phyloP scores from a whole-genome alignment of 2,797 vertebrate genomes.

The Sebastes vulpes region DNA sequence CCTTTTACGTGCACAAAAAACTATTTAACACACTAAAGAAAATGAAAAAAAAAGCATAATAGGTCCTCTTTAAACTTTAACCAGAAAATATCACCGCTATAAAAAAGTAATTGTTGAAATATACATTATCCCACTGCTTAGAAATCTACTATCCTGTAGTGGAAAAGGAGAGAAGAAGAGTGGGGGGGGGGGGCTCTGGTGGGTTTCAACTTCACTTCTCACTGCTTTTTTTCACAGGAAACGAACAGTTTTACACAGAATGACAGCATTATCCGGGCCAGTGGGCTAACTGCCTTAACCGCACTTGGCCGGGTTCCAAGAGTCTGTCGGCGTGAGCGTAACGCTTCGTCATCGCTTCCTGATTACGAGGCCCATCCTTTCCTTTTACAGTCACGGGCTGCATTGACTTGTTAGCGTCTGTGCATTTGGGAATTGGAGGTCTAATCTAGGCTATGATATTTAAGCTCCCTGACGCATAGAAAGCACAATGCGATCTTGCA shows the following conservation, averaged over 20 bases:
- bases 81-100: background rate
- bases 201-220: background rate
- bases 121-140: background rate
- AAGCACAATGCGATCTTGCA: background rate
- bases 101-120: background rate
- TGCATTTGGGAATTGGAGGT: slow-evolving; percentile 15
- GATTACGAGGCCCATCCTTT: slow-evolving; percentile 10
- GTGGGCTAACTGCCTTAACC: slow-evolving; percentile 14
- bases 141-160: background rate
- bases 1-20: too few relatives aligned
- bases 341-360: slow-evolving; percentile 45
- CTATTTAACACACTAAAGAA: too few relatives aligned
- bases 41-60: too few relatives aligned
- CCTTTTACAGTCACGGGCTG: slow-evolving; percentile 4
- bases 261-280: slow-evolving; percentile 8
- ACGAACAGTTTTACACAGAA: slow-evolving; percentile 14
- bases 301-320: slow-evolving; percentile 16
- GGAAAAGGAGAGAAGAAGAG: background rate
- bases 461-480: background rate
- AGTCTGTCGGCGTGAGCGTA: slow-evolving; percentile 1
- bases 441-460: slow-evolving; percentile 20
- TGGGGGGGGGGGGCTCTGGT: background rate
- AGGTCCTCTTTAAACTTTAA: too few relatives aligned
- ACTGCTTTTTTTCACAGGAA: slow-evolving; percentile 2
- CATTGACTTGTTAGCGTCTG: slow-evolving; percentile 26